A percentile compares a stretch with the other conserved stretches of the same genome.
These are phyloP conservation scores for Sympetrum striolatum DNA, from an alignment of 2,888 invertebrate species.

Conservation along the genomic window DNA sequence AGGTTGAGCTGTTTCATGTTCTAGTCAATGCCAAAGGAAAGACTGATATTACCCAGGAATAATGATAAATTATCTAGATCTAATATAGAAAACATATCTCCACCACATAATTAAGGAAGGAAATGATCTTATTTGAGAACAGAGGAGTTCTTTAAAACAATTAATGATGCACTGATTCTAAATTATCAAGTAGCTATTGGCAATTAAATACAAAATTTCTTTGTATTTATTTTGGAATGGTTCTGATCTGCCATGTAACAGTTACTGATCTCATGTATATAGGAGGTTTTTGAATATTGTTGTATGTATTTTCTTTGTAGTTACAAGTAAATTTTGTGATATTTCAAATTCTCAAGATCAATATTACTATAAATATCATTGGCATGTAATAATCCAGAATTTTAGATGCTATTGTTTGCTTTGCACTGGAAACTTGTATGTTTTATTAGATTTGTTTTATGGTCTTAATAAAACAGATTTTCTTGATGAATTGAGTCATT, in stretches of 20 bases:
- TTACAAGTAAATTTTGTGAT: constrained; percentile 1
- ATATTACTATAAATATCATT: not conserved
- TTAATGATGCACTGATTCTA: not conserved
- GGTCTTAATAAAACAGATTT: constrained; percentile 30
- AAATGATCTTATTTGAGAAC: not conserved
- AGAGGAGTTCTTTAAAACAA: not conserved
- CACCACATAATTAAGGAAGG: not conserved
- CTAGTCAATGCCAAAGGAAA: constrained; percentile 40
- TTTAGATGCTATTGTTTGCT: not conserved
- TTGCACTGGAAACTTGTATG: constrained; percentile 10
- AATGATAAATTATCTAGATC: constrained; percentile 1
- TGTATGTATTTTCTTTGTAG: not conserved
- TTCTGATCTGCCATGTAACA: constrained; percentile 4
- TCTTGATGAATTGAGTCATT: not conserved
- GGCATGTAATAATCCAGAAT: constrained; percentile 12
- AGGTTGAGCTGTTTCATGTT: not conserved
- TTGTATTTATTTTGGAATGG: not conserved
- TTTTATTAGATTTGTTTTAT: constrained; percentile 18
- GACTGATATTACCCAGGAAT: constrained; percentile 38
- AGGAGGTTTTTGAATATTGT: not conserved
- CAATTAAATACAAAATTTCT: not conserved
- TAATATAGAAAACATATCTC: constrained; percentile 28
- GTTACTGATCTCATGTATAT: constrained; percentile 16
- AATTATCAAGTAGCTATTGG: not conserved
- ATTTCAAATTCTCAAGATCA: not conserved